Evolutionary conservation across 2,113 vertebrate genomes (phyloP), one percentile per base, ranked within the genome.

Genomic region (Ptilonorhynchus violaceus): DNA sequence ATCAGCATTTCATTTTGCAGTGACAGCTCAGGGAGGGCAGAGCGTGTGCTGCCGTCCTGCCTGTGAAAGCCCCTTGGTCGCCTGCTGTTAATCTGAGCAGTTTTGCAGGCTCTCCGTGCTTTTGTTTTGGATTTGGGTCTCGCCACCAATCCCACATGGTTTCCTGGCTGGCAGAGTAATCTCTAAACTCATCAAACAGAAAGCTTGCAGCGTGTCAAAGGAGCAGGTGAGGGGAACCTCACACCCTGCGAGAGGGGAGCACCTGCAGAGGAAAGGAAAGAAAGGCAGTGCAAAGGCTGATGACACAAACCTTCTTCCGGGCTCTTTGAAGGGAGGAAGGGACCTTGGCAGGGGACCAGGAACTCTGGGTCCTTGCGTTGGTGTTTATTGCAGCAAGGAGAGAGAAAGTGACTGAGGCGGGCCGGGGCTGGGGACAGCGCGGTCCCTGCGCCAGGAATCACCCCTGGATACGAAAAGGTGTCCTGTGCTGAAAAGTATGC

Each of bases 181-280:
- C 72, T 89, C 85, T 66, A 6, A 88, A 18, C 7, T 90, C 67
- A 89, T 68, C 68, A 86, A 87, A 50, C 68, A 80, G 82, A 62
- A 73, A 59, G 46, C 0, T 96, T 47, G 13, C 0, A 77, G 88
- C 1, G 0, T 33, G 63, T 88, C 66, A 90, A 31, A 7, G 0
- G 35, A 83, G 82, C 85, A 96, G 95, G 90, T 91, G 93, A 90
- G 76, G 58, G 88, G 84, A 97, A 68, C 86, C 12, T 8, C 89
- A 33, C 25, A 9, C 31, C 66, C 77, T 6, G n/a, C 0, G 39
- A 59, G 83, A 59, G 50, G 53, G 68, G 62, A 82, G 31, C 0
- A 4, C 39, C 44, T 49, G 70, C 56, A 60, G 44, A 63, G 81
- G 33, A 11, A 19, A 10, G n/a, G 16, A 2, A 2, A 11, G 18